A percentile compares a stretch with the other conserved stretches of the same genome.
phyloP scores from a whole-genome alignment of 1,140 invertebrate genomes.

The Penaeus vannamei region DNA sequence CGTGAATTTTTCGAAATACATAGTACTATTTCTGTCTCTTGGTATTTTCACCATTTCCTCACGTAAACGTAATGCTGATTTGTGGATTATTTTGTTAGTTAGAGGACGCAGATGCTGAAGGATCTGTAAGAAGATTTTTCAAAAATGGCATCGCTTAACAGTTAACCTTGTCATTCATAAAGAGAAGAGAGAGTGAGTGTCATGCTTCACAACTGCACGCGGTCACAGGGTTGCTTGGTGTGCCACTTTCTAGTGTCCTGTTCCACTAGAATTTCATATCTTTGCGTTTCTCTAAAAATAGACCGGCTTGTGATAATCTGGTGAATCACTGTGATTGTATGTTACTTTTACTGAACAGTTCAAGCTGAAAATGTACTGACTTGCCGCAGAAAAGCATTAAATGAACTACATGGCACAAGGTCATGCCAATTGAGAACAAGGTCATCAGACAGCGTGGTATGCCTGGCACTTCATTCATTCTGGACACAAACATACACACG shows the following conservation, averaged over 20 bases:
- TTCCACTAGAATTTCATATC: conserved; percentile 28
- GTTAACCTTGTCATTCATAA: background rate
- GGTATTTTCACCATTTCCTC: background rate
- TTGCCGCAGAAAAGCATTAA: no score
- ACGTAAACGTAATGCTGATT: no score
- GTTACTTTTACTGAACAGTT: no score
- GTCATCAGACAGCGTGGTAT: conserved; percentile 14
- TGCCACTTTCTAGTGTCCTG: conserved; percentile 33
- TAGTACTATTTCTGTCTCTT: conserved; percentile 42
- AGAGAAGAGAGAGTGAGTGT: background rate
- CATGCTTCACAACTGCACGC: conserved; percentile 20
- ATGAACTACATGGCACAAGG: no score
- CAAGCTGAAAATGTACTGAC: no score
- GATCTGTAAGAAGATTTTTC: no score
- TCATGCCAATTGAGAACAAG: conserved; percentile 1
- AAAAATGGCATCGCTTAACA: background rate
- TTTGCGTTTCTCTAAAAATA: background rate
- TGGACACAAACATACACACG: conserved; percentile 34
- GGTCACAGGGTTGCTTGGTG: background rate
- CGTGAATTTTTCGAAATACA: conserved; percentile 48
- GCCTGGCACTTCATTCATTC: conserved; percentile 37
- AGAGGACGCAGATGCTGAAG: no score
- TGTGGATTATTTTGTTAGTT: no score
- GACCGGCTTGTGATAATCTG: no score
- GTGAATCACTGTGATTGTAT: no score